Conservation (phyloP, 2,888 invertebrate species). For the Chrysolina haemoptera region DNA sequence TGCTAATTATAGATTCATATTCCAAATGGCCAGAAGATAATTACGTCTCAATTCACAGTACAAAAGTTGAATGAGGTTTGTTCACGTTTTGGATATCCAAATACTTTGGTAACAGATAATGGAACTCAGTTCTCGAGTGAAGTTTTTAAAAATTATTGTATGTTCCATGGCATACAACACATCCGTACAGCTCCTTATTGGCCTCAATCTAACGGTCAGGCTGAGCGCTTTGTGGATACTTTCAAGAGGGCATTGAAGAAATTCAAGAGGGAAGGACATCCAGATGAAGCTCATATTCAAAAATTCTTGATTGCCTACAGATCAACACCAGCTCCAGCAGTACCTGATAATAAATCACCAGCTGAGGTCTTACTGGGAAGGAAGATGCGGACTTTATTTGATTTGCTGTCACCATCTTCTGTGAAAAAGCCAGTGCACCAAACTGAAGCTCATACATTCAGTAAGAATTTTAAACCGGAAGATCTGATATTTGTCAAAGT, state of each 20-base stretch:
- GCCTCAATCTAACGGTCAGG: constrained; percentile 15
- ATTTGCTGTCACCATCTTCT: neutral
- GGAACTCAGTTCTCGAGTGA: neutral
- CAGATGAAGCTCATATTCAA: neutral
- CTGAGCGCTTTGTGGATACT: constrained; percentile 5
- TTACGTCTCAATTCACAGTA: too few species aligned
- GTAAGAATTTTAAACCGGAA: constrained; percentile 1
- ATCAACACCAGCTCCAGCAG: constrained; percentile 7
- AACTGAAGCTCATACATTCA: neutral
- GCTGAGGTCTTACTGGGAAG: constrained; percentile 13
- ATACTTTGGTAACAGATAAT: constrained; percentile 1
- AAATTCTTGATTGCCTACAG: neutral
- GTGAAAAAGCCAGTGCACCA: neutral
- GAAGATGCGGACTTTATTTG: constrained; percentile 3
- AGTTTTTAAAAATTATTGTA: neutral
- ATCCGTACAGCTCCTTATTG: constrained; percentile 1
- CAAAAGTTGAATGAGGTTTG: neutral
- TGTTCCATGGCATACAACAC: neutral
- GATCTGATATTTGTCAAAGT: neutral
- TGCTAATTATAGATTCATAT: neutral
- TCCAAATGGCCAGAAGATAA: neutral
- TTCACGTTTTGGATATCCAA: neutral
- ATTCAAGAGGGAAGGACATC: neutral
- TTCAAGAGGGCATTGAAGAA: constrained; percentile 13
- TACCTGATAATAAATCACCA: constrained; percentile 10